Conservation (phyloP, 2,888 invertebrate species). For the Metallyticus violacea region DNA sequence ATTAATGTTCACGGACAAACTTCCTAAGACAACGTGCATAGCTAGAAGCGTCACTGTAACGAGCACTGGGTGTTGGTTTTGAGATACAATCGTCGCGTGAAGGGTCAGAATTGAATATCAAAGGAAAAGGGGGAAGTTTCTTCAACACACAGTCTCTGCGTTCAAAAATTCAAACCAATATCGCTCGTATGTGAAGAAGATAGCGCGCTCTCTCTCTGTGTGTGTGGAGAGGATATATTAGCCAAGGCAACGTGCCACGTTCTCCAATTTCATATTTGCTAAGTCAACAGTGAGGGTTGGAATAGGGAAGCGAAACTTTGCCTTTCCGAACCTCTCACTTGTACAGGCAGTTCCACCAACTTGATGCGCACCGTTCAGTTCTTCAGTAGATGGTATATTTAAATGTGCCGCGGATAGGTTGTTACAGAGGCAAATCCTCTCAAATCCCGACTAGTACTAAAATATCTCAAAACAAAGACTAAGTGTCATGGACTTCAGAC, state of each 20-base stretch:
- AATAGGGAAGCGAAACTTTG: background rate
- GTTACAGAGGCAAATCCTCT: no score
- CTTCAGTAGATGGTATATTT: no score
- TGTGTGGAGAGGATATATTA: slow-evolving; percentile 20
- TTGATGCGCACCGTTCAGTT: background rate
- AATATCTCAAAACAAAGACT: no score
- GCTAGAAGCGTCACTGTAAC: no score
- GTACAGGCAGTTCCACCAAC: background rate
- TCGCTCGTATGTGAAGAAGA: background rate
- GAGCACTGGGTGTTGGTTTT: background rate
- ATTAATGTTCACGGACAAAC: no score
- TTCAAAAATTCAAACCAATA: slow-evolving; percentile 17
- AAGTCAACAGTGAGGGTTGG: slow-evolving; percentile 22
- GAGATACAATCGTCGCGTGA: background rate
- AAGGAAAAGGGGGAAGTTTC: background rate
- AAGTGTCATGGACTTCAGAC: no score
- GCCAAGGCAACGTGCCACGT: slow-evolving; percentile 20
- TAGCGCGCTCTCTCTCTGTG: background rate
- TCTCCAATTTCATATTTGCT: slow-evolving; percentile 33
- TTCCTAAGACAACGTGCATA: no score
- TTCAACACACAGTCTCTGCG: background rate
- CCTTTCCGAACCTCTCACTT: background rate
- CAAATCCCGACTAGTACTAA: no score
- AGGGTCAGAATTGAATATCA: background rate
- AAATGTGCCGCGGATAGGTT: no score